Conservation (phyloP, 2,888 invertebrate species). For the Agonopterix arenella region DNA sequence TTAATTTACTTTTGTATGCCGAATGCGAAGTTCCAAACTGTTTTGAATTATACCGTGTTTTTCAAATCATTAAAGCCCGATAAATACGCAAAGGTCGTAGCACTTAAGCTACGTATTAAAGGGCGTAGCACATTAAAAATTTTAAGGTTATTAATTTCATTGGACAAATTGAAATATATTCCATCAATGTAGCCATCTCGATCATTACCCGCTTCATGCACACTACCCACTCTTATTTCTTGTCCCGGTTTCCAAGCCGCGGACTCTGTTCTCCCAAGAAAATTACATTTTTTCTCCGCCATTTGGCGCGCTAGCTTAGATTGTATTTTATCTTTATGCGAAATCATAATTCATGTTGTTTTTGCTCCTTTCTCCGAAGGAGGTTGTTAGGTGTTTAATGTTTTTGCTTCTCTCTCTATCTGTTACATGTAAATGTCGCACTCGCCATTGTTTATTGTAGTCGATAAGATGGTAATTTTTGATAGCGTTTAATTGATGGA, state of each 20-base stretch:
- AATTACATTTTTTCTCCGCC: constrained; percentile 66
- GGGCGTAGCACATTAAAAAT: too few relatives aligned
- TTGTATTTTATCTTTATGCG: constrained; percentile 74
- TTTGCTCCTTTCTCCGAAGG: constrained; percentile 48
- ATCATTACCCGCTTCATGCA: constrained; percentile 14
- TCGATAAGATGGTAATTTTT: constrained; percentile 47
- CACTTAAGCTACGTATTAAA: too few relatives aligned
- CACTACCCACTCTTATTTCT: constrained; percentile 23
- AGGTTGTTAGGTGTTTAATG: constrained; percentile 59
- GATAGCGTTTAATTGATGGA: constrained; percentile 39
- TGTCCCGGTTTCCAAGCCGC: constrained; percentile 38
- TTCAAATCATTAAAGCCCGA: too few relatives aligned
- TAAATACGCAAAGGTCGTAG: too few relatives aligned
- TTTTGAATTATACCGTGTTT: too few relatives aligned
- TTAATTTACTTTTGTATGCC: too few relatives aligned
- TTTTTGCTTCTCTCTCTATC: constrained; percentile 45
- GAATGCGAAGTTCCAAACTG: too few relatives aligned
- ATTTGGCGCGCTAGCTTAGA: constrained; percentile 67
- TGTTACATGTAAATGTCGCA: constrained; percentile 51
- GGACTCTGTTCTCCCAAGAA: constrained; percentile 52
- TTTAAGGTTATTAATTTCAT: too few relatives aligned
- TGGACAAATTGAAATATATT: constrained; percentile 24
- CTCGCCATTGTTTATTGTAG: constrained; percentile 52
- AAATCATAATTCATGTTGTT: constrained; percentile 72
- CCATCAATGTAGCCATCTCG: constrained; percentile 2